Conservation (phyloP, 2,113 vertebrate species). For the Solea solea region DNA sequence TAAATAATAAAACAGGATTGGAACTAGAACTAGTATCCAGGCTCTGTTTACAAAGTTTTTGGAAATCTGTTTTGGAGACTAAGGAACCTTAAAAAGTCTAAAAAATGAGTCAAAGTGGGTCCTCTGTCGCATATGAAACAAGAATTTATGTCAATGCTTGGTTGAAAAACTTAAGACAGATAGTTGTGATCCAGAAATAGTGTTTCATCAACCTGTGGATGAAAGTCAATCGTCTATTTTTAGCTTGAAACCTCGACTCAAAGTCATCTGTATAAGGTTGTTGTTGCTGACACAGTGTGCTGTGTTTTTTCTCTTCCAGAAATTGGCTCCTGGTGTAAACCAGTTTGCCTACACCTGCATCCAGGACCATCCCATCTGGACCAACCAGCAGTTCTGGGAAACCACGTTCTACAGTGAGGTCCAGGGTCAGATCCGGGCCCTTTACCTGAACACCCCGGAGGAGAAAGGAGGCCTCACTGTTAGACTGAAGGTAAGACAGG, state of each 20-base stretch:
- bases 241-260: background rate
- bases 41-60: too few species aligned
- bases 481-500: conserved; percentile 84
- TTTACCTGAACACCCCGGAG: conserved; percentile 89
- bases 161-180: too few species aligned
- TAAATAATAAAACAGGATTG: too few species aligned
- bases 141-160: too few species aligned
- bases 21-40: too few species aligned
- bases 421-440: conserved; percentile 92
- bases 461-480: conserved; percentile 77
- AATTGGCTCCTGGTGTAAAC: conserved; percentile 92
- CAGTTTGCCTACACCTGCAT: conserved; percentile 98
- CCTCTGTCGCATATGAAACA: too few species aligned
- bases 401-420: conserved; percentile 96
- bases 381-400: conserved; percentile 98
- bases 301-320: conserved; percentile 78
- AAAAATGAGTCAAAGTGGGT: too few species aligned
- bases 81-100: too few species aligned
- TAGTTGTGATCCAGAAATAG: too few species aligned
- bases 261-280: background rate
- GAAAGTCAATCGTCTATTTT: too few species aligned
- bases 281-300: background rate
- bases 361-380: conserved; percentile 97
- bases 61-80: too few species aligned
- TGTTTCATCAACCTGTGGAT: too few species aligned